These are phyloP conservation scores for Venustoraphidia nigricollis DNA, from an alignment of 2,888 invertebrate genomes.

Conservation along the genomic window DNA sequence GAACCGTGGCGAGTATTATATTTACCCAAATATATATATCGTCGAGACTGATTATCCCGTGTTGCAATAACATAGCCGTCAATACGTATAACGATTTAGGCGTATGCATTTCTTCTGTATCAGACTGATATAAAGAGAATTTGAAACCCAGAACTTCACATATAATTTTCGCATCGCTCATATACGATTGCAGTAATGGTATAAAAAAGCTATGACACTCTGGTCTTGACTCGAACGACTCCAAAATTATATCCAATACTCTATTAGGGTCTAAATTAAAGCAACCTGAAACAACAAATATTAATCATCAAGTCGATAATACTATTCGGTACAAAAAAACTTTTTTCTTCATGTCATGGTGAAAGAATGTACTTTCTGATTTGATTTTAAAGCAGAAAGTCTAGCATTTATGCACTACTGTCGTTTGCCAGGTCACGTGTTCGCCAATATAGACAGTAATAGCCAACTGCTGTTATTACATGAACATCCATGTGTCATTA, in stretches of 20 bases:
- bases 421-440: too few species aligned
- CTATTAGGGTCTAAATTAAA: slow-evolving; percentile 98
- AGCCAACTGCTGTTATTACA: too few species aligned
- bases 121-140: slow-evolving; percentile 52
- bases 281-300: slow-evolving; percentile 53
- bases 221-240: slow-evolving; percentile 85
- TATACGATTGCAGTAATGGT: slow-evolving; percentile 71
- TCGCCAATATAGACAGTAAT: too few species aligned
- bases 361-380: too few species aligned
- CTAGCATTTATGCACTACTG: too few species aligned
- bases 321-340: neutral
- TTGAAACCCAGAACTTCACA: slow-evolving; percentile 94
- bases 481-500: too few species aligned
- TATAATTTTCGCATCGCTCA: slow-evolving; percentile 74
- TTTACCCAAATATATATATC: slow-evolving; percentile 85
- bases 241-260: slow-evolving; percentile 88
- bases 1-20: too few species aligned
- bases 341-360: too few species aligned
- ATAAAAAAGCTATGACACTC: slow-evolving; percentile 69
- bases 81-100: slow-evolving; percentile 78
- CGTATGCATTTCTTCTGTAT: slow-evolving; percentile 41
- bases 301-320: slow-evolving; percentile 3
- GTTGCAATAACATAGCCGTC: slow-evolving; percentile 78
- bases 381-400: too few species aligned
- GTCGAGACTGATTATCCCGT: slow-evolving; percentile 70